A percentile compares a stretch with the other conserved stretches of the same genome.
phyloP scores from a whole-genome alignment of 2,888 invertebrate genomes.

The Lasioglossum marginatum region DNA sequence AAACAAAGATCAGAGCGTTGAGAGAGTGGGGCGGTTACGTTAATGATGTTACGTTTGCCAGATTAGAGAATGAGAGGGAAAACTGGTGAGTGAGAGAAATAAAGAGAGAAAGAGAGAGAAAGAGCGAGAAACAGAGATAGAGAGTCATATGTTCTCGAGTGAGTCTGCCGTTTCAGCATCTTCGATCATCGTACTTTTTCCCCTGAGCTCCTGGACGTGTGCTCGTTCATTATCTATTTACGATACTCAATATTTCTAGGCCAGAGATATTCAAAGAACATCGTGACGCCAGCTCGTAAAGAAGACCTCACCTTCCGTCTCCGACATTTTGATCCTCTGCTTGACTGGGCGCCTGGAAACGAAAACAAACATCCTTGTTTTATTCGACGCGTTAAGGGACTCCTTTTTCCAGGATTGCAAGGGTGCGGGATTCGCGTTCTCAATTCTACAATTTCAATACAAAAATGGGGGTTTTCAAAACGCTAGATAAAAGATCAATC shows the following conservation, averaged over 20 bases:
- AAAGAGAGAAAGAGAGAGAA: background rate
- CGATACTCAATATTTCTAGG: conserved; percentile 63
- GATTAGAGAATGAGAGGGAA: conserved; percentile 6
- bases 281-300: conserved; percentile 63
- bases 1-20: conserved; percentile 13
- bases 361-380: conserved; percentile 38
- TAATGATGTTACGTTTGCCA: conserved; percentile 46
- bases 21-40: conserved; percentile 21
- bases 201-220: conserved; percentile 58
- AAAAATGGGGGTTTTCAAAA: too few species aligned
- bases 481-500: too few species aligned
- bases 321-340: conserved; percentile 79
- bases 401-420: too few species aligned
- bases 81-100: background rate
- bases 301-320: conserved; percentile 79
- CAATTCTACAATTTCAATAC: too few species aligned
- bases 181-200: conserved; percentile 57
- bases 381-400: too few species aligned
- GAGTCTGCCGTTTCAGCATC: conserved; percentile 18
- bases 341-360: conserved; percentile 73
- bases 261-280: conserved; percentile 62
- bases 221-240: conserved; percentile 65
- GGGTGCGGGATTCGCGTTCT: too few species aligned
- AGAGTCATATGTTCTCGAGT: conserved; percentile 13
- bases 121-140: background rate